These are phyloP conservation scores for Sclerodermus sp. DNA, from an alignment of 2,888 invertebrate species.

Conservation along the genomic window DNA sequence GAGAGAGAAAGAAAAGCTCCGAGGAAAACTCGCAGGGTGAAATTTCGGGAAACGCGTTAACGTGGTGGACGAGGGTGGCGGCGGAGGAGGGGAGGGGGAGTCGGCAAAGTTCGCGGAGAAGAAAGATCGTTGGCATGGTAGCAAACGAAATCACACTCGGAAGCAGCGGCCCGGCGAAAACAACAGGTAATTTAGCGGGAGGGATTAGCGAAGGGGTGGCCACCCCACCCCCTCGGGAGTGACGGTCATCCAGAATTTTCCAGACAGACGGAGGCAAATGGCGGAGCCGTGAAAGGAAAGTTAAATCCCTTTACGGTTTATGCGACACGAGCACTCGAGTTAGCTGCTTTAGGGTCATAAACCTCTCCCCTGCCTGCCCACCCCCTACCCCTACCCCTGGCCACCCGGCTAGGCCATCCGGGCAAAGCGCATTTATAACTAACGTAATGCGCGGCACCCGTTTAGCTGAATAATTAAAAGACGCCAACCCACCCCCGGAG, in stretches of 20 bases:
- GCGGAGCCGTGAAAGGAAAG: conserved; percentile 46
- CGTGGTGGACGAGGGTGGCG: too few relatives aligned
- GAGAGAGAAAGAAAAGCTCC: not conserved
- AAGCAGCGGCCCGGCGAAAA: conserved; percentile 20
- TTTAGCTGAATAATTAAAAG: conserved; percentile 54
- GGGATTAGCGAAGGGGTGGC: conserved; percentile 30
- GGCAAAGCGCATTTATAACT: conserved; percentile 48
- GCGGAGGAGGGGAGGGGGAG: too few relatives aligned
- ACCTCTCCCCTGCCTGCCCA: conserved; percentile 33
- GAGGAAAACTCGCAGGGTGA: not conserved
- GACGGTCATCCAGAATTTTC: conserved; percentile 35
- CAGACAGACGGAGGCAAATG: conserved; percentile 34
- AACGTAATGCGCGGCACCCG: conserved; percentile 42
- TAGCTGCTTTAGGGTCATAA: conserved; percentile 52
- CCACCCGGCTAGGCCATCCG: conserved; percentile 32
- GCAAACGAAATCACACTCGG: conserved; percentile 10
- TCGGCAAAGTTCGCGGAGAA: not conserved
- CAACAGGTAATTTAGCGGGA: conserved; percentile 27
- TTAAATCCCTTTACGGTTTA: conserved; percentile 55
- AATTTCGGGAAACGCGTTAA: too few relatives aligned
- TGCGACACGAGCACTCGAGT: conserved; percentile 47
- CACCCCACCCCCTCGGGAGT: too few relatives aligned
- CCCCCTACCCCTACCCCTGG: too few relatives aligned
- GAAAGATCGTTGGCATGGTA: conserved; percentile 3
- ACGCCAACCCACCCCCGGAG: conserved; percentile 34